Evolutionary conservation across 2,797 vertebrate species (phyloP).

Genomic region (Pseudotriccus pelzelni): DNA sequence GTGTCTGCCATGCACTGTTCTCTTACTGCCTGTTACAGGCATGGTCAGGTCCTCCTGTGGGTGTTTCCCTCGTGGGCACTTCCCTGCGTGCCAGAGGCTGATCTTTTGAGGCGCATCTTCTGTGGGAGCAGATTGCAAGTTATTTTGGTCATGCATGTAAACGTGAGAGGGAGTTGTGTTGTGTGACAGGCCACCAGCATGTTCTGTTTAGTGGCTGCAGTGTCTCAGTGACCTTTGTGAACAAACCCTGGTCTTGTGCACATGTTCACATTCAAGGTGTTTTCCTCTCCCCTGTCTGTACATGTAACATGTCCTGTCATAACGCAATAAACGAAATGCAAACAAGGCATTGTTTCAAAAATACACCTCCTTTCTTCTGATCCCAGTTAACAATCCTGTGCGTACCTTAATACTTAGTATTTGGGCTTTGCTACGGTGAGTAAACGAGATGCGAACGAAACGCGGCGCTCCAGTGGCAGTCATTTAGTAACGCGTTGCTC

Average conservation of each 20-base stretch:
- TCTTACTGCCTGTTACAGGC: neutral
- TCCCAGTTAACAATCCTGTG: neutral
- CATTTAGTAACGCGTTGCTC: fast-evolving
- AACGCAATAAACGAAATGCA: constrained; percentile 60
- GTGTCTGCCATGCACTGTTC: neutral
- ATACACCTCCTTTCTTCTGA: neutral
- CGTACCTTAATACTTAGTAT: neutral
- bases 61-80: neutral
- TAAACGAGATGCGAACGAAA: neutral
- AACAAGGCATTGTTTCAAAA: neutral
- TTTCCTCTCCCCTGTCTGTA: neutral
- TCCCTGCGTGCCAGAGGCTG: neutral
- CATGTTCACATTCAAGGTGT: neutral
- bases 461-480: fast-evolving
- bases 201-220: neutral
- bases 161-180: neutral
- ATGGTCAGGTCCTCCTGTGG: neutral
- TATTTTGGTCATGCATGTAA: constrained; percentile 17
- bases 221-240: constrained; percentile 1
- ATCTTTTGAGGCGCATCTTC: neutral
- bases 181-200: neutral
- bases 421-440: neutral
- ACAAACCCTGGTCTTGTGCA: neutral
- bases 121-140: neutral
- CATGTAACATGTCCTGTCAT: constrained; percentile 50